phyloP scores from a whole-genome alignment of 2,113 vertebrate species.

The Brienomyrus brachyistius region DNA sequence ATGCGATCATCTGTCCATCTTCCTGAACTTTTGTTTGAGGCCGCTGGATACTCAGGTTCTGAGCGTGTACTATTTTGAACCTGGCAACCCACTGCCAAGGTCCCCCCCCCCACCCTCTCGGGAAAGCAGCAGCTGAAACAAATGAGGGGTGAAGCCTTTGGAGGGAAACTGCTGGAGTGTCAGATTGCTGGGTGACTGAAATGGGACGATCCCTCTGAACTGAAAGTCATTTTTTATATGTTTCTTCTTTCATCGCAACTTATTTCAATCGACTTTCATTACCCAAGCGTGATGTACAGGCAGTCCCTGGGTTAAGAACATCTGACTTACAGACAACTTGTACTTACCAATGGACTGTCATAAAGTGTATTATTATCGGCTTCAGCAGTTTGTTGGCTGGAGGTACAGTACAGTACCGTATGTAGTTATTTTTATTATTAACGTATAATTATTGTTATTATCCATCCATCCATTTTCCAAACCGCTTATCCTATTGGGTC shows the following conservation, averaged over 20 bases:
- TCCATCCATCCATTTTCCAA: no score
- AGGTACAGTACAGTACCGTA: no score
- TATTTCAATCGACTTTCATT: background rate
- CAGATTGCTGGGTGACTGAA: background rate
- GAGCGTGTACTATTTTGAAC: background rate
- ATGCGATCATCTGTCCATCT: background rate
- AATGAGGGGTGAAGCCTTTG: background rate
- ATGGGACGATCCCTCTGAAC: background rate
- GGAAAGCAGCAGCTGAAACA: background rate
- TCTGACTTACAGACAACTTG: no score
- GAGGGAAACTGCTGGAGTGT: background rate
- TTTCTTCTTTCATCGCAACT: background rate
- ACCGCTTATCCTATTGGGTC: no score
- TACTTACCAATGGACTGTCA: no score
- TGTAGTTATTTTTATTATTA: no score
- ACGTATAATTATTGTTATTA: no score
- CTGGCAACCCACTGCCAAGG: background rate
- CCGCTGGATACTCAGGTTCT: background rate
- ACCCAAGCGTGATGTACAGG: background rate
- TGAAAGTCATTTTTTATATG: background rate
- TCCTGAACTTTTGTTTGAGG: background rate
- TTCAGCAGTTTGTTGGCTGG: no score
- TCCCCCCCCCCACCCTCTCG: no score
- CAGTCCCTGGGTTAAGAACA: background rate
- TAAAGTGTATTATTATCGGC: no score